These are phyloP conservation scores for Melitaea cinxia DNA, from an alignment of 1,140 invertebrate genomes.

Conservation along the genomic window DNA sequence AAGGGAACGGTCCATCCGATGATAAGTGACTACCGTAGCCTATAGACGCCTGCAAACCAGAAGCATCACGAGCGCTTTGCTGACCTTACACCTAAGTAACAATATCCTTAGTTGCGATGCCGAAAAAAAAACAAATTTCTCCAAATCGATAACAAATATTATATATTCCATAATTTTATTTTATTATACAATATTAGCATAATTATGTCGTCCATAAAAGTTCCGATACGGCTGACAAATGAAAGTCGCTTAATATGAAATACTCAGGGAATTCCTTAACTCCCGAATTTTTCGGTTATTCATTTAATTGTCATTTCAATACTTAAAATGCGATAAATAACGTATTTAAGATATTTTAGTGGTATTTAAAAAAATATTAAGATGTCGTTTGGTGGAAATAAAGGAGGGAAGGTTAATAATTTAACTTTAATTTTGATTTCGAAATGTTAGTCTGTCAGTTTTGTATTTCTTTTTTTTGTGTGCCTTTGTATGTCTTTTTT, in stretches of 20 bases:
- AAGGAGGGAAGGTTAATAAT: background rate
- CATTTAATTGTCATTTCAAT: background rate
- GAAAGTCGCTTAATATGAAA: constrained; percentile 52
- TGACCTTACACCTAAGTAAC: too few relatives aligned
- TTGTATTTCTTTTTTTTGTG: too few relatives aligned
- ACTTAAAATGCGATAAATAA: constrained; percentile 45
- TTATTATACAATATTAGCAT: constrained; percentile 49
- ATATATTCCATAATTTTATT: background rate
- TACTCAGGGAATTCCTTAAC: constrained; percentile 38
- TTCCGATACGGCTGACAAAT: constrained; percentile 68
- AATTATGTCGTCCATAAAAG: constrained; percentile 52
- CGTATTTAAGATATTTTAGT: constrained; percentile 43
- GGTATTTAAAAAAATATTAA: constrained; percentile 34
- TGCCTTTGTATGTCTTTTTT: too few relatives aligned
- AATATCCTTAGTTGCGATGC: too few relatives aligned
- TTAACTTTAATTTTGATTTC: too few relatives aligned
- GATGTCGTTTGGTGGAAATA: constrained; percentile 19
- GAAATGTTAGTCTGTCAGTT: too few relatives aligned
- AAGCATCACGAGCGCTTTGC: too few relatives aligned
- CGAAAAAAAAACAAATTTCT: background rate
- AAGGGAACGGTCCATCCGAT: too few relatives aligned
- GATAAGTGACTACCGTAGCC: too few relatives aligned
- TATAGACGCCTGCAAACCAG: too few relatives aligned
- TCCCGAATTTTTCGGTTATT: constrained; percentile 33
- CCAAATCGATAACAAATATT: background rate